These are phyloP conservation scores for Dinothrombium tinctorium DNA, from an alignment of 1,140 invertebrate species.

Conservation along the genomic window DNA sequence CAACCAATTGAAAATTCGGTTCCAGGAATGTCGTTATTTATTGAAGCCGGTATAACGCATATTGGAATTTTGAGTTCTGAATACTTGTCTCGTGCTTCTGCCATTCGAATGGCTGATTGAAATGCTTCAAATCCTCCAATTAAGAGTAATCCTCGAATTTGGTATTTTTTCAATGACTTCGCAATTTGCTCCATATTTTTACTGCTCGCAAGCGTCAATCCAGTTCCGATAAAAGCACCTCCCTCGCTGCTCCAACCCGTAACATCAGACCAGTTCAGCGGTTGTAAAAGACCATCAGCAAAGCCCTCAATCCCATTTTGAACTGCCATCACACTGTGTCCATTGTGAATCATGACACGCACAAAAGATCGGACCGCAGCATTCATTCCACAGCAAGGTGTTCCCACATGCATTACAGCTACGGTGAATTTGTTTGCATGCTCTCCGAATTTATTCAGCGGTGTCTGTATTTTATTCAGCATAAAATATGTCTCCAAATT, in stretches of 20 bases:
- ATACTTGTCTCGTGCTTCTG: conserved; percentile 45
- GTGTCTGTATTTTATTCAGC: conserved; percentile 77
- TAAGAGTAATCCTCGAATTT: conserved; percentile 74
- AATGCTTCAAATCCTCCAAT: conserved; percentile 93
- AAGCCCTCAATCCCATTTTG: conserved; percentile 89
- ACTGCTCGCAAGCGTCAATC: conserved; percentile 45
- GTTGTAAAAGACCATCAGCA: conserved; percentile 50
- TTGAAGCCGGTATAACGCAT: conserved; percentile 88
- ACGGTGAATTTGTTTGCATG: conserved; percentile 36
- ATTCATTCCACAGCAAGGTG: conserved; percentile 97
- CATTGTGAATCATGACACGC: conserved; percentile 64
- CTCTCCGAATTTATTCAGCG: conserved; percentile 24
- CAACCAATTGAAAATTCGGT: conserved; percentile 93
- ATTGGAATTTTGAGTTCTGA: conserved; percentile 82
- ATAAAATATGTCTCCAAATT: conserved; percentile 94
- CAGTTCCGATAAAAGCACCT: conserved; percentile 84
- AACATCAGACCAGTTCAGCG: conserved; percentile 56
- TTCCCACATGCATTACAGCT: conserved; percentile 96
- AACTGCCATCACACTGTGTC: conserved; percentile 70
- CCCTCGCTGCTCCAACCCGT: conserved; percentile 92
- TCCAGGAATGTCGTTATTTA: conserved; percentile 61
- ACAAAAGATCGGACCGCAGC: conserved; percentile 69
- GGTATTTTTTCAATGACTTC: conserved; percentile 46
- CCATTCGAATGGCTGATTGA: conserved; percentile 56
- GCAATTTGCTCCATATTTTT: conserved; percentile 34